A percentile compares a stretch with the other conserved stretches of the same genome.
Conservation (phyloP, 1,140 invertebrate species). For the Drosophila ironensis region DNA sequence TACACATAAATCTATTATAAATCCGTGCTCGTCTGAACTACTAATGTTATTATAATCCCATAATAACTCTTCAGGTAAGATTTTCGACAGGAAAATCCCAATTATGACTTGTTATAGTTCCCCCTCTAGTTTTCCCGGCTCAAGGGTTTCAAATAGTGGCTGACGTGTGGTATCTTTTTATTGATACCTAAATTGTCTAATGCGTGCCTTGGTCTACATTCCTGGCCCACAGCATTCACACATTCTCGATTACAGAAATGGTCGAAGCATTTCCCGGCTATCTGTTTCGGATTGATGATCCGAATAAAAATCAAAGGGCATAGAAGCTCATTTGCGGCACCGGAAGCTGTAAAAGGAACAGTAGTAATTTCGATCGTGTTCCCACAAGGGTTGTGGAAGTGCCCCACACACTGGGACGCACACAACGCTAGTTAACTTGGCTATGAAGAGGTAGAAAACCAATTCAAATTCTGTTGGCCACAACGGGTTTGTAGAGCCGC, state of each 20-base stretch:
- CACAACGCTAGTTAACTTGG: slow-evolving; percentile 8
- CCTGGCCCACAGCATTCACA: slow-evolving; percentile 41
- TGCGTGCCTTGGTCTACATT: slow-evolving; percentile 16
- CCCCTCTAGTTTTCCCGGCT: not conserved
- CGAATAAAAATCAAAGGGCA: slow-evolving; percentile 53
- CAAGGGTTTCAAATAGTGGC: slow-evolving; percentile 6
- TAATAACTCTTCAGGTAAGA: slow-evolving; percentile 2
- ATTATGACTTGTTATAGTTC: slow-evolving; percentile 2
- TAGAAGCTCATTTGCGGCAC: slow-evolving; percentile 45
- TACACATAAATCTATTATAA: too few species aligned
- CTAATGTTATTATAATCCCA: slow-evolving; percentile 4
- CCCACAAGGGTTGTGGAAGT: slow-evolving; percentile 57
- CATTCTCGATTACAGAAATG: slow-evolving; percentile 46
- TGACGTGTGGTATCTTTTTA: slow-evolving; percentile 12
- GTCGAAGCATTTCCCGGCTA: not conserved
- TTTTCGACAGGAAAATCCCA: slow-evolving; percentile 18
- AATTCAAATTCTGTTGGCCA: slow-evolving; percentile 46
- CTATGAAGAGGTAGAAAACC: slow-evolving; percentile 23
- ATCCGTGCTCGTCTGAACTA: not conserved
- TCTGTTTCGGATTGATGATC: slow-evolving; percentile 18
- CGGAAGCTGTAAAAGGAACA: slow-evolving; percentile 71
- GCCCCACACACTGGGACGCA: not conserved
- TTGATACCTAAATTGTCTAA: slow-evolving; percentile 36
- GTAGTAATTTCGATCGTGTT: slow-evolving; percentile 69
- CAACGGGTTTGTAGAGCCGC: slow-evolving; percentile 43